Conservation (phyloP, 37 sponge, comb jelly and placozoan species). For the Halisarca cf. caerulea region DNA sequence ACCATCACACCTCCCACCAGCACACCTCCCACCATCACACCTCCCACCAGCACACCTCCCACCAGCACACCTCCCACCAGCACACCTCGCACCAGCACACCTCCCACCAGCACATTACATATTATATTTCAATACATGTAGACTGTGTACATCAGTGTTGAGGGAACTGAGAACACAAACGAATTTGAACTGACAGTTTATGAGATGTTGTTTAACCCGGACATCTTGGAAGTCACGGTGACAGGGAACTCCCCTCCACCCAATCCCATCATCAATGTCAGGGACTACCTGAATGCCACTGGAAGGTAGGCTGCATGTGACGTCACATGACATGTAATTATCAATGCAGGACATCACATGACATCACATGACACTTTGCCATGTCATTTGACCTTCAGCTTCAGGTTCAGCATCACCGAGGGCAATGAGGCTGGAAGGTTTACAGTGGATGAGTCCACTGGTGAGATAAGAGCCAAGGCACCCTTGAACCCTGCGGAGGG, state of each 20-base stretch:
- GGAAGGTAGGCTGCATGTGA: slow-evolving; percentile 40
- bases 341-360: too few species aligned
- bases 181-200: slow-evolving; percentile 65
- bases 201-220: slow-evolving; percentile 68
- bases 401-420: slow-evolving; percentile 52
- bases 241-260: slow-evolving; percentile 14
- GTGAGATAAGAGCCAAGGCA: slow-evolving; percentile 7
- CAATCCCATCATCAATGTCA: slow-evolving; percentile 29
- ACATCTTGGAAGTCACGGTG: slow-evolving; percentile 38
- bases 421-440: slow-evolving; percentile 65
- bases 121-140: slow-evolving; percentile 2
- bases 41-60: neutral
- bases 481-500: slow-evolving; percentile 26
- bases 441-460: slow-evolving; percentile 29
- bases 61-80: neutral
- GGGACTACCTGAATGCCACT: slow-evolving; percentile 17
- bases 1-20: neutral
- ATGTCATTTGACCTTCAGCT: too few species aligned
- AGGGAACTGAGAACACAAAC: slow-evolving; percentile 50
- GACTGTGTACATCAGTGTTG: slow-evolving; percentile 68
- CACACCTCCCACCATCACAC: neutral
- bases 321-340: too few species aligned
- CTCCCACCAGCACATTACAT: neutral
- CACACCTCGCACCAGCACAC: neutral
- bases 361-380: too few species aligned